Percentiles rank a stretch among this genome's conserved stretches.
These are phyloP conservation scores for Philotrypesis tridentata DNA, from an alignment of 1,140 invertebrate species.

Conservation along the genomic window DNA sequence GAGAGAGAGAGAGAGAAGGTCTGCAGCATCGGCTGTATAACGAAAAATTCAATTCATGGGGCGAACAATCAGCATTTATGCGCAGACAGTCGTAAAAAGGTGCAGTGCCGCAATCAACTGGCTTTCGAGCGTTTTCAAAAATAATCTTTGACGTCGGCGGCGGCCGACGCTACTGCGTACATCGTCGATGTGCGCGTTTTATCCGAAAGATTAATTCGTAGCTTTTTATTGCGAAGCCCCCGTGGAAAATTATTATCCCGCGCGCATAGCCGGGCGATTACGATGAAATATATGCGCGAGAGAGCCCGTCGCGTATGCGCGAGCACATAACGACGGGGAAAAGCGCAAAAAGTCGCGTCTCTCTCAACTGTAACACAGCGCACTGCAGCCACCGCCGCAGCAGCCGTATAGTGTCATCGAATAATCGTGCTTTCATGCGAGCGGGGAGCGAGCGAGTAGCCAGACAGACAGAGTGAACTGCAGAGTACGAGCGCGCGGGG, in stretches of 20 bases:
- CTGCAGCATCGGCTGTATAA: too few species aligned
- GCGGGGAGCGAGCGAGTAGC: not conserved
- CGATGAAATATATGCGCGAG: too few species aligned
- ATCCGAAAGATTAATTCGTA: not conserved
- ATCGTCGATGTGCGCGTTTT: not conserved
- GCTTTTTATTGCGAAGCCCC: too few species aligned
- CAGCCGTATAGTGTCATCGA: not conserved
- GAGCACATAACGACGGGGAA: not conserved
- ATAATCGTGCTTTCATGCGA: constrained; percentile 17
- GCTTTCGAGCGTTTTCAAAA: not conserved
- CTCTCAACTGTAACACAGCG: not conserved
- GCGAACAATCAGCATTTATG: not conserved
- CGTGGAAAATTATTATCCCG: not conserved
- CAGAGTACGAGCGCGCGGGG: too few species aligned
- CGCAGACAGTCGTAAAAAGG: not conserved
- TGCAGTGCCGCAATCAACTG: not conserved
- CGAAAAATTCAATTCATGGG: too few species aligned
- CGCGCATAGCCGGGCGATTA: too few species aligned
- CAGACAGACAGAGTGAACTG: not conserved
- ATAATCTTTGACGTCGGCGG: too few species aligned
- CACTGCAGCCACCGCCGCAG: not conserved
- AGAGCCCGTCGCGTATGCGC: too few species aligned
- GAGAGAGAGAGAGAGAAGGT: too few species aligned
- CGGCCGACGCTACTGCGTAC: too few species aligned
- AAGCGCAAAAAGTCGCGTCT: not conserved